Evolutionary conservation across 2,113 vertebrate species (phyloP), one percentile per base, ranked within the genome.

Genomic region (Talpa occidentalis): DNA sequence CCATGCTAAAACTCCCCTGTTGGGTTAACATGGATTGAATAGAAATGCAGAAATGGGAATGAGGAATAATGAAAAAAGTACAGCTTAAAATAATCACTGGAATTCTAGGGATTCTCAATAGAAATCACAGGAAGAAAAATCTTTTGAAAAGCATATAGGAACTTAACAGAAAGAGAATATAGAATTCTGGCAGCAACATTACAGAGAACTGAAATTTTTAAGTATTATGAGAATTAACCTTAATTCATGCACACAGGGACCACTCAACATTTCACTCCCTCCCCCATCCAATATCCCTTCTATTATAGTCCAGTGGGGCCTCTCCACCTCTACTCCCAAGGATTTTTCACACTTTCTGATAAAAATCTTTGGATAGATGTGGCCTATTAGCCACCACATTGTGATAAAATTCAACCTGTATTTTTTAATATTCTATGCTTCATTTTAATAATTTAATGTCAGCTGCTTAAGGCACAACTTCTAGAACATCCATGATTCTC

Each of bases 131-230:
- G 15, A 19, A 2, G 0, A 17, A 37, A 72, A 22, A 90, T 56
- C 10, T 42, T 88, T 66, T 84, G 40, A 78, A 74, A 81, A 79
- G 14, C n/a, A 49, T 35, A 32, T 16, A 49, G 47, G 6, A 95
- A 82, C 15, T 67, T 30, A 77, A 60, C 11, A 79, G 15, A 5
- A 66, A 95, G n/a, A 62, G 15, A 70, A 78, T 14, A n/a, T 17
- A 91, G 54, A 93, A 78, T 66, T 91, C 37, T 49, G 10, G 7
- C 60, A 21, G 56, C 85, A 69, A 54, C 21, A 85, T 19, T 21
- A 14, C 17, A n/a, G 26, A 70, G 15, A 49, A 85, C 35, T 59
- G n/a, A 91, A 35, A 52, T 94, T 80, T 91, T 94, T 95, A 81
- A 78, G 78, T 17, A 49, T 14, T 24, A 80, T 4, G 2, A 3